These are phyloP conservation scores for Lycaena phlaeas DNA, from an alignment of 2,888 invertebrate genomes.

Conservation along the genomic window DNA sequence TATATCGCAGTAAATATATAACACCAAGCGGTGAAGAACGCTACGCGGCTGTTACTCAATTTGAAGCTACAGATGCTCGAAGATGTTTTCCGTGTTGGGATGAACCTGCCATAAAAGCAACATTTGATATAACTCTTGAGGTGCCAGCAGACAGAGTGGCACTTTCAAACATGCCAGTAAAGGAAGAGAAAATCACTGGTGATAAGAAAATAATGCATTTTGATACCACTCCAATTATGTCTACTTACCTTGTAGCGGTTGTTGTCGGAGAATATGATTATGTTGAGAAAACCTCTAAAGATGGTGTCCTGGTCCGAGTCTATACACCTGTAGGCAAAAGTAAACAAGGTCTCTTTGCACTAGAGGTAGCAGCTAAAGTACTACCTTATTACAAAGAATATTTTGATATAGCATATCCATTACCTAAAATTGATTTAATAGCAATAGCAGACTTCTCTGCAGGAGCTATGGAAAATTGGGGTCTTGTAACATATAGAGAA, in stretches of 20 bases:
- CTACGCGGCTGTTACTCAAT: constrained; percentile 92
- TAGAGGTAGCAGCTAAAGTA: constrained; percentile 93
- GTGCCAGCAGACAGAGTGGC: constrained; percentile 88
- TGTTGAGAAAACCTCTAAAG: constrained; percentile 86
- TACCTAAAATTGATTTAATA: constrained; percentile 97
- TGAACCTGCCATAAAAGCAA: constrained; percentile 96
- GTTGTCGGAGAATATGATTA: constrained; percentile 96
- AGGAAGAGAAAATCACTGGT: constrained; percentile 53
- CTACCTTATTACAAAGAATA: constrained; percentile 96
- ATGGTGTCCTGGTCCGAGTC: constrained; percentile 87
- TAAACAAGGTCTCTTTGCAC: constrained; percentile 92
- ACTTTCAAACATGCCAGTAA: constrained; percentile 92
- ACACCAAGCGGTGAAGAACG: constrained; percentile 82
- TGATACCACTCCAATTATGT: constrained; percentile 92
- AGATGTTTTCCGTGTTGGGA: constrained; percentile 98
- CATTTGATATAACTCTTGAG: constrained; percentile 89
- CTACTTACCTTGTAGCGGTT: constrained; percentile 94
- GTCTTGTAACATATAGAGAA: constrained; percentile 93
- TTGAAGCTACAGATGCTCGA: constrained; percentile 92
- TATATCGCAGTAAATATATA: constrained; percentile 91
- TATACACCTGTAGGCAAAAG: constrained; percentile 93
- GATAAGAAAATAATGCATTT: constrained; percentile 77
- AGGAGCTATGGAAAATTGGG: constrained; percentile 99
- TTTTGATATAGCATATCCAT: constrained; percentile 94
- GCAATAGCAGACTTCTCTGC: constrained; percentile 96